phyloP scores from a whole-genome alignment of 2,888 invertebrate genomes.

The Eristalis arbustorum region DNA sequence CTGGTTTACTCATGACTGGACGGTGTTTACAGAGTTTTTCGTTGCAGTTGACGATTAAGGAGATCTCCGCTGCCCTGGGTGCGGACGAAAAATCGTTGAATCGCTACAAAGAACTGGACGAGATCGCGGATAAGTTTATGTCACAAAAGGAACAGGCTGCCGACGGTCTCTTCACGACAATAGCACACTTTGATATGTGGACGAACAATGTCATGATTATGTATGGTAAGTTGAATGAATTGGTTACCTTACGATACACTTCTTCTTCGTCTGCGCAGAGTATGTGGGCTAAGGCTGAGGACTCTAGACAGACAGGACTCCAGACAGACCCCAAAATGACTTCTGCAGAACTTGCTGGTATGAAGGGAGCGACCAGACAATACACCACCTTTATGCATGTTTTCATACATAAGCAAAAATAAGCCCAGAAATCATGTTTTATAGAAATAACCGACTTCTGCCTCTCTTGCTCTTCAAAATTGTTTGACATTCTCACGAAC shows the following conservation, averaged over 20 bases:
- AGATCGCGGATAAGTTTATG: slow-evolving; percentile 72
- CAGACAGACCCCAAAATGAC: no score
- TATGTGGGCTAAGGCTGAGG: no score
- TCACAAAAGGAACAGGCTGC: slow-evolving; percentile 71
- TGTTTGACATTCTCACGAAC: no score
- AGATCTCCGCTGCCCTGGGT: slow-evolving; percentile 71
- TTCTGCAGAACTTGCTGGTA: no score
- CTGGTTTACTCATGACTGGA: background rate
- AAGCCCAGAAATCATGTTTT: no score
- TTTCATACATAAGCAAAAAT: no score
- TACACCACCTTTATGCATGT: no score
- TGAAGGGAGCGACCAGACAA: no score
- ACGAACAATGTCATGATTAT: slow-evolving; percentile 83
- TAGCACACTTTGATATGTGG: slow-evolving; percentile 84
- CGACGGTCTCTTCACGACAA: slow-evolving; percentile 81
- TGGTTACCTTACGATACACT: background rate
- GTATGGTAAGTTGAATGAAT: slow-evolving; percentile 75
- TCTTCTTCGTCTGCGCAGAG: no score
- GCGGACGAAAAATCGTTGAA: slow-evolving; percentile 70
- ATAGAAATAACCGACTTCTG: no score
- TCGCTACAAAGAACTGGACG: slow-evolving; percentile 71
- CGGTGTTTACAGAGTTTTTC: background rate
- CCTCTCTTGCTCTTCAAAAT: no score
- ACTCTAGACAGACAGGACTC: no score
- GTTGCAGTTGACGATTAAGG: slow-evolving; percentile 26